These are phyloP conservation scores for Hyla sarda DNA, from an alignment of 2,113 vertebrate genomes.

Conservation along the genomic window DNA sequence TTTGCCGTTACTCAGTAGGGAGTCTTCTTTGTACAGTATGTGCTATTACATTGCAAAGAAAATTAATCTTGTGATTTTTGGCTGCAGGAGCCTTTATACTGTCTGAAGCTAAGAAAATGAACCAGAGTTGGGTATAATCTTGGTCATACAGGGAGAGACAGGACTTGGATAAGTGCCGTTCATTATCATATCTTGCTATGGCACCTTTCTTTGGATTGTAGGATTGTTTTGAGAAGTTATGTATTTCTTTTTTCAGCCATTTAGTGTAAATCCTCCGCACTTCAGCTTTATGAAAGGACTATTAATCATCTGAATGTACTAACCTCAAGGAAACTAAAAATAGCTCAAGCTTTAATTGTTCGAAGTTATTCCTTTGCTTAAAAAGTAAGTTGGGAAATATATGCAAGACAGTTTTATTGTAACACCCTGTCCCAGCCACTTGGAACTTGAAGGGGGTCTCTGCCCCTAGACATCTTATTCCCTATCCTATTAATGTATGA, in stretches of 20 bases:
- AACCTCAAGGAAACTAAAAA: background rate
- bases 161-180: background rate
- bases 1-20: too few relatives aligned
- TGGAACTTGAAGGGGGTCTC: background rate
- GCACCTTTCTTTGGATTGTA: background rate
- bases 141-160: background rate
- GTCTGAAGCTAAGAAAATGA: background rate
- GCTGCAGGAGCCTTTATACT: too few relatives aligned
- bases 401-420: background rate
- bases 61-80: too few relatives aligned
- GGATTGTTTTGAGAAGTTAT: background rate
- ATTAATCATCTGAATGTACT: background rate
- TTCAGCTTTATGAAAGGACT: background rate
- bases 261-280: background rate
- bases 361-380: background rate
- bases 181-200: background rate
- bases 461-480: too few relatives aligned
- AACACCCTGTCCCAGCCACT: background rate
- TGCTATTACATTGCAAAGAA: too few relatives aligned
- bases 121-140: background rate
- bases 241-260: background rate
- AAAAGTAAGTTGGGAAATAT: background rate
- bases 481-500: too few relatives aligned
- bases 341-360: background rate
- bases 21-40: too few relatives aligned